phyloP scores from a whole-genome alignment of 2,113 vertebrate species.

The Colius striatus region DNA sequence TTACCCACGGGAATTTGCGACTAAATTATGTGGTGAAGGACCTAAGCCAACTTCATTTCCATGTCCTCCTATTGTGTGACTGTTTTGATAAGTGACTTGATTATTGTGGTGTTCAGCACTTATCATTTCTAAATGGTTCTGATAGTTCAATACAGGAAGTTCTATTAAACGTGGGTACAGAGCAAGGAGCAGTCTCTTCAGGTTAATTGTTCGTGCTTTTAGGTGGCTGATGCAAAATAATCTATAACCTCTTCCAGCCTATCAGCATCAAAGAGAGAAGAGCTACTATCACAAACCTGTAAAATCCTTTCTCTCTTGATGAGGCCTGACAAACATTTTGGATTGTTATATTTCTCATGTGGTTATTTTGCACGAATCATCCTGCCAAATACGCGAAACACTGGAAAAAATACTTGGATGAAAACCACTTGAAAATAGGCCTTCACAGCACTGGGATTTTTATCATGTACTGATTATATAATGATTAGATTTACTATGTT shows the following conservation, averaged over 20 bases:
- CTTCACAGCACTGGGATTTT: not conserved
- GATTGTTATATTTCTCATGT: not conserved
- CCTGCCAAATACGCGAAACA: not conserved
- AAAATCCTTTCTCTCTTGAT: not conserved
- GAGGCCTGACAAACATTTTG: not conserved
- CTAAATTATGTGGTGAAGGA: not conserved
- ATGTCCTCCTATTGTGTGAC: not conserved
- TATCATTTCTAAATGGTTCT: not conserved
- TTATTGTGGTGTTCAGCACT: not conserved
- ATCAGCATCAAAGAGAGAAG: not conserved
- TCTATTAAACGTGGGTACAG: not conserved
- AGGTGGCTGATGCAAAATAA: not conserved
- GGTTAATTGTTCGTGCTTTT: not conserved
- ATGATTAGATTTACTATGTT: conserved; percentile 45
- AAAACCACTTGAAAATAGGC: not conserved
- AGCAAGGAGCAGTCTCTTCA: not conserved
- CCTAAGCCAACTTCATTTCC: not conserved
- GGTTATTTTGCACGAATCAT: not conserved
- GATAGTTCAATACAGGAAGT: not conserved
- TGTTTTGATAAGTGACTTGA: not conserved
- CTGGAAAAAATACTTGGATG: not conserved
- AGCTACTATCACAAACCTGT: not conserved
- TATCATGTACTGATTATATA: not conserved
- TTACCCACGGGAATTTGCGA: not conserved
- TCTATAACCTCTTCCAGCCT: not conserved